These are phyloP conservation scores for Strigops habroptila DNA, from an alignment of 2,113 vertebrate species.

Conservation along the genomic window DNA sequence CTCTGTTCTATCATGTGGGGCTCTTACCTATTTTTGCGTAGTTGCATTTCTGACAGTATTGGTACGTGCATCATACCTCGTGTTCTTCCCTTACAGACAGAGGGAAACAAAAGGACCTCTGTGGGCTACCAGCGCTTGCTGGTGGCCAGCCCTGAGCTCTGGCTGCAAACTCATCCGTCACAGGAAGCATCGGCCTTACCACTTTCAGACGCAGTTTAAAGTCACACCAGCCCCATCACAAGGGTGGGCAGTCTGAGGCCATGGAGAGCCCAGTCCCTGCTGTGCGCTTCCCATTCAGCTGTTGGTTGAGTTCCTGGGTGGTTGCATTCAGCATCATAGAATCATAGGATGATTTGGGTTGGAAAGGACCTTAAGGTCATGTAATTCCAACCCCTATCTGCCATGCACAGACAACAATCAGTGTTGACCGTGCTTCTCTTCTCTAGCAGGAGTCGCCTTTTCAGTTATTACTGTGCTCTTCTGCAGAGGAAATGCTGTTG, in stretches of 20 bases:
- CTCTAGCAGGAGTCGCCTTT: neutral
- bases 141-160: neutral
- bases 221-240: neutral
- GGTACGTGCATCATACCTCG: neutral
- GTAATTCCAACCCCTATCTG: neutral
- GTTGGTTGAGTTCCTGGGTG: neutral
- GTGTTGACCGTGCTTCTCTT: neutral
- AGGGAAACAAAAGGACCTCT: neutral
- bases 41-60: rapidly evolving
- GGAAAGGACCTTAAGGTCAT: neutral
- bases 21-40: neutral
- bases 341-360: neutral
- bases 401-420: neutral
- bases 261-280: rapidly evolving
- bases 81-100: neutral
- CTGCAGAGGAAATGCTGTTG: neutral
- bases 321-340: neutral
- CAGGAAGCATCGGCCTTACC: neutral
- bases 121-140: neutral
- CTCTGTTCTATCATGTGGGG: rapidly evolving
- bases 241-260: neutral
- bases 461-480: neutral
- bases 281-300: neutral
- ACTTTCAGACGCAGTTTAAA: neutral
- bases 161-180: neutral